Evolutionary conservation across 2,888 invertebrate species (phyloP).

Genomic region (Heliconius ethilla): DNA sequence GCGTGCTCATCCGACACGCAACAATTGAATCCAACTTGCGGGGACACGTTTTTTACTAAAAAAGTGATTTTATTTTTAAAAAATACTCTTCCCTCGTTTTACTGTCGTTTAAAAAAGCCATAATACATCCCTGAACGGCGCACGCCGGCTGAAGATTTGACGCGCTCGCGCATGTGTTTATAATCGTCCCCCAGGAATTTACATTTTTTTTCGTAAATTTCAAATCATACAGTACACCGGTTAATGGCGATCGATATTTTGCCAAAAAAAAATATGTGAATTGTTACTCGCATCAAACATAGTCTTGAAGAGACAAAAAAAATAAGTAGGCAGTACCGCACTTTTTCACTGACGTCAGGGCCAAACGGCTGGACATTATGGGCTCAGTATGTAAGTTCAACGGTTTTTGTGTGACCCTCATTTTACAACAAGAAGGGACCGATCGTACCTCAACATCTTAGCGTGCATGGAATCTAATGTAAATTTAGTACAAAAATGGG

Average conservation of each 20-base stretch:
- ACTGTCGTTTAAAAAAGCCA: conserved; percentile 77
- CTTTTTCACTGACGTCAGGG: conserved; percentile 70
- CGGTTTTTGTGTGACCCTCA: conserved; percentile 82
- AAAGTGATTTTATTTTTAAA: conserved; percentile 78
- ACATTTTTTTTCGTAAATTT: conserved; percentile 71
- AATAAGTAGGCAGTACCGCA: conserved; percentile 57
- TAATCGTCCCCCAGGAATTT: conserved; percentile 79
- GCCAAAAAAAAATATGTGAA: conserved; percentile 64
- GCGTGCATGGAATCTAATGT: conserved; percentile 75
- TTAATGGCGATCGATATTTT: conserved; percentile 63
- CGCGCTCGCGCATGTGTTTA: conserved; percentile 82
- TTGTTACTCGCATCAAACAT: conserved; percentile 68
- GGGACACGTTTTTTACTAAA: conserved; percentile 77
- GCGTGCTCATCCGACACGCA: conserved; percentile 82
- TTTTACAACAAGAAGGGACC: conserved; percentile 80
- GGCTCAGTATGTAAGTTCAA: conserved; percentile 68
- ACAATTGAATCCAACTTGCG: conserved; percentile 77
- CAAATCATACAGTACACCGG: conserved; percentile 72
- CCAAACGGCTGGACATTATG: conserved; percentile 78
- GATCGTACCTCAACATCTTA: conserved; percentile 72
- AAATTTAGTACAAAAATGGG: conserved; percentile 79
- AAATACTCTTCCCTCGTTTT: conserved; percentile 72
- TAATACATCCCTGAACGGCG: conserved; percentile 73
- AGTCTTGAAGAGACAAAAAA: conserved; percentile 69
- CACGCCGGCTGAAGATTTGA: conserved; percentile 82